phyloP scores from a whole-genome alignment of 92 coral and sea anemone genomes.

The Palythoa grandiflora region DNA sequence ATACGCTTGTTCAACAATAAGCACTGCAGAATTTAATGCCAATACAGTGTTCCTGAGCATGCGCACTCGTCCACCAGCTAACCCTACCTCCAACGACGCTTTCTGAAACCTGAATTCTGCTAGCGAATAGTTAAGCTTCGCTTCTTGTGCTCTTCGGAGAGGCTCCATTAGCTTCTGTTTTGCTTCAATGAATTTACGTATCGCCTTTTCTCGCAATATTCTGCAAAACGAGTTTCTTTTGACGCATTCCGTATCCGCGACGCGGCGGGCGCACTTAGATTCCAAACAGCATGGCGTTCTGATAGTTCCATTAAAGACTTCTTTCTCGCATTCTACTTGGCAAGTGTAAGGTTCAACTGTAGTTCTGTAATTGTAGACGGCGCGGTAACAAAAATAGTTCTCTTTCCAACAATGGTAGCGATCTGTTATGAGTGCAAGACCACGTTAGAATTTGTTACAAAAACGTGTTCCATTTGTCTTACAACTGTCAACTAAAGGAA shows the following conservation, averaged over 20 bases:
- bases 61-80: slow-evolving; percentile 56
- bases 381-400: slow-evolving; percentile 49
- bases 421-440: background rate
- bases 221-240: slow-evolving; percentile 70
- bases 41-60: slow-evolving; percentile 56
- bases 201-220: slow-evolving; percentile 59
- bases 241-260: slow-evolving; percentile 62
- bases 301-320: slow-evolving; percentile 63
- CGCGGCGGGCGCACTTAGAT: slow-evolving; percentile 64
- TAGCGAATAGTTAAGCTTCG: slow-evolving; percentile 47
- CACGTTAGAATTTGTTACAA: background rate
- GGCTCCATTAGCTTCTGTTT: slow-evolving; percentile 47
- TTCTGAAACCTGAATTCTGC: slow-evolving; percentile 67
- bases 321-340: slow-evolving; percentile 70
- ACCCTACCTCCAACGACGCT: slow-evolving; percentile 52
- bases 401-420: slow-evolving; percentile 54
- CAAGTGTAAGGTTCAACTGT: slow-evolving; percentile 61
- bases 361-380: slow-evolving; percentile 58
- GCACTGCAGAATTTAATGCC: slow-evolving; percentile 31
- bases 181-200: slow-evolving; percentile 47
- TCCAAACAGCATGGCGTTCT: slow-evolving; percentile 70
- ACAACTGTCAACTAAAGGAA: background rate
- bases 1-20: slow-evolving; percentile 50
- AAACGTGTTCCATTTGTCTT: background rate
- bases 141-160: slow-evolving; percentile 39